phyloP scores from a whole-genome alignment of 2,888 invertebrate species.

The Rotaria macrura region DNA sequence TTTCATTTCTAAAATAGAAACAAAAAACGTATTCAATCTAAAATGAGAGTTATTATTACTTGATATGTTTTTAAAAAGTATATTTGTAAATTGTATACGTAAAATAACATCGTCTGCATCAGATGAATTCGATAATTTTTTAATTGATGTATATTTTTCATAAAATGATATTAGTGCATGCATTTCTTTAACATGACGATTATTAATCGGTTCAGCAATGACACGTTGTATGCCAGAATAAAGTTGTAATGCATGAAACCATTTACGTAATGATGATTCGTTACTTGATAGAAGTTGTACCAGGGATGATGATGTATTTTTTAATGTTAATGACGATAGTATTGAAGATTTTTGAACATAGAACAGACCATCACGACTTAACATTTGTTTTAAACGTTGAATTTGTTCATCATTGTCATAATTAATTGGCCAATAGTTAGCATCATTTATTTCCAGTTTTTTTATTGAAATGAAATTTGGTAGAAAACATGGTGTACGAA shows the following conservation, averaged over 20 bases:
- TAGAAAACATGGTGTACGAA: conserved; percentile 11
- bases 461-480: conserved; percentile 15
- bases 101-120: not conserved
- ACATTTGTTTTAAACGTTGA: conserved; percentile 11
- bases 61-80: conserved; percentile 6
- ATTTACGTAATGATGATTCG: conserved; percentile 1
- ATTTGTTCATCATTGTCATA: not conserved
- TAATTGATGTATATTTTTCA: conserved; percentile 17
- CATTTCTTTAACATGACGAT: conserved; percentile 20
- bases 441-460: not conserved
- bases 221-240: not conserved
- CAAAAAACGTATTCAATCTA: not conserved
- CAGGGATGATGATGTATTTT: not conserved
- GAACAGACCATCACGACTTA: conserved; percentile 1
- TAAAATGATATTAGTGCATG: not conserved
- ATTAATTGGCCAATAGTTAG: not conserved
- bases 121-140: not conserved
- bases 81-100: not conserved
- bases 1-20: not conserved
- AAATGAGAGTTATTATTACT: not conserved
- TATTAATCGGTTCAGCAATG: conserved; percentile 4
- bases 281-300: conserved; percentile 5
- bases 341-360: conserved; percentile 18
- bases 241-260: conserved; percentile 15
- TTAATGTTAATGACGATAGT: not conserved